Base-by-base conservation (phyloP, 2,888 invertebrate genomes). In the Thecocarcelia acutangulata region DNA sequence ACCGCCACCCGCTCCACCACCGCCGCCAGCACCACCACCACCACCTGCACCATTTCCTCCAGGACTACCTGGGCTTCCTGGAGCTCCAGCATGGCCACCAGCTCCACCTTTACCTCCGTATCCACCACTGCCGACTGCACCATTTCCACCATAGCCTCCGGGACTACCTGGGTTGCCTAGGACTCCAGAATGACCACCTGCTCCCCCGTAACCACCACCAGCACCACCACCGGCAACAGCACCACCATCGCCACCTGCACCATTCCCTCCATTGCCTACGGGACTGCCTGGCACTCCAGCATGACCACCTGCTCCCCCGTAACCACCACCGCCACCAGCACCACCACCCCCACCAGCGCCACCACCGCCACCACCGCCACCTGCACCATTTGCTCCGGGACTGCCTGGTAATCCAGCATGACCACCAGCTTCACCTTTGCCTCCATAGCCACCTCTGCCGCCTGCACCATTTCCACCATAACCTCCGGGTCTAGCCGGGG, bases 401-500 rank as follows among this genome's bases (percentile, higher is more conserved):
- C n/a, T n/a, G n/a, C n/a, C n/a, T n/a, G 12, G 5, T 11, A 19
- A 17, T 19, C 48, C 48, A 9, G 21, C 48, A 19, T 11, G 0
- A 42, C n/a, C 12, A 2, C 52, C 70, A 44, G 44, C 66, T 19
- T 2, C 17, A 28, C 3, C 17, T 58, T 12, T 12, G 19, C 64
- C 80, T n/a, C 69, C 78, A 13, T 2, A 21, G n/a, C 61, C 77
- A 9, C 68, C 68, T 8, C 8, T 44, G 1, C 58, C 44, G 2
- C 54, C 64, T 3, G 28, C 28, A 28, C 28, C 80, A 70, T 9
- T 1, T 28, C 28, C 28, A 0, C 59, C 37, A 12, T n/a, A n/a
- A n/a, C n/a, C n/a, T n/a, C 4, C 11, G 0, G 87, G 85, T 1
- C 40, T 13, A 2, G 19, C 58, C 3, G 61, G 44, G 24, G 54